Base-by-base conservation (phyloP, 2,113 vertebrate species). In the Calypte anna region DNA sequence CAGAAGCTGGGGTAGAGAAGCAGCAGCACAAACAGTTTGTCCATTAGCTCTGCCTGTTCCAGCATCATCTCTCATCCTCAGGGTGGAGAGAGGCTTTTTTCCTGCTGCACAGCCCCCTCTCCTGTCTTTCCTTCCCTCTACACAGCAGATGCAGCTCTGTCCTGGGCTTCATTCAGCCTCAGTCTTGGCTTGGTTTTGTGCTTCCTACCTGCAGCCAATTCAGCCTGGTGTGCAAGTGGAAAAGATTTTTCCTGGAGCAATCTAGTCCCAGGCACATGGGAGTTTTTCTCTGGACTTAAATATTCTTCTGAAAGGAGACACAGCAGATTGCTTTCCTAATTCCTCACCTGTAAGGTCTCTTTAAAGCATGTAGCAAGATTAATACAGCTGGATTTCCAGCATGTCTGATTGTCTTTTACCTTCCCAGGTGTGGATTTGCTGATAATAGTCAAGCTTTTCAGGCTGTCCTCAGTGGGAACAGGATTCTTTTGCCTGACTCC, bases 41-140 rank as follows among this genome's bases (percentile, higher is more conserved):
- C 4, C 31, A 7, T 21, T 27, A 55, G 22, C 20, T 73, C 55
- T 58, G 40, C 30, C 36, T 46, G 19, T 55, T 77, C 23, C 6
- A 38, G 51, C 10, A 28, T 12, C 27, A 38, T 51, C 31, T 90
- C 43, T 22, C 43, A 22, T 59, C 31, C 38, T 55, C 48, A 38
- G 76, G 22, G 20, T 43, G 66, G 53, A 50, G 63, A 62, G 64
- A 88, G 14, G 40, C 78, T 6, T 67, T 88, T 91, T 75, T 62
- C 43, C 70, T 85, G 66, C 74, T 74, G 67, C 36, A 96, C 67
- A 91, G 92, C 72, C 55, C 88, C 90, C 90, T 93, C 95, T 96
- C 63, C 90, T 86, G 91, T 93, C 70, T 54, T 93, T 14, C 14
- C 7, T 24, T 90, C 54, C 20, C 13, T 54, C 38, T 68, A 2